phyloP scores from a whole-genome alignment of 1,140 invertebrate species.

The Ylistrum balloti region DNA sequence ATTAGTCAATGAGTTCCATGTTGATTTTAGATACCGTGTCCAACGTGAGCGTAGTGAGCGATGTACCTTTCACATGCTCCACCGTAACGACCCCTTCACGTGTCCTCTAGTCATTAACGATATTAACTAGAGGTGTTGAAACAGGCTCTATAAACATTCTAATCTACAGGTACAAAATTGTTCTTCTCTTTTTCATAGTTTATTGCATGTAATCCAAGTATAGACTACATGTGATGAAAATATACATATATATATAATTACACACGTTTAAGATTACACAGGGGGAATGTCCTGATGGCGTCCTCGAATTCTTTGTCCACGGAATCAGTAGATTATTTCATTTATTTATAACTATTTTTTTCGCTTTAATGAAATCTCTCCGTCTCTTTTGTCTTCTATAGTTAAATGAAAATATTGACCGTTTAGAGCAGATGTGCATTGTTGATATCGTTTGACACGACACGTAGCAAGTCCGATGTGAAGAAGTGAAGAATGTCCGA shows the following conservation, averaged over 20 bases:
- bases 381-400: too few species aligned
- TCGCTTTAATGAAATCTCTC: too few species aligned
- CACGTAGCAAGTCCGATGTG: neutral
- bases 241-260: too few species aligned
- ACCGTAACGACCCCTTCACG: neutral
- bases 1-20: slow-evolving; percentile 3
- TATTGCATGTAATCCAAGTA: neutral
- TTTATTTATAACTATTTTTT: too few species aligned
- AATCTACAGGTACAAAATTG: neutral
- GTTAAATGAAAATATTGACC: too few species aligned
- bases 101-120: neutral
- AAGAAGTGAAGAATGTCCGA: neutral
- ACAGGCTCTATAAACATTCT: too few species aligned
- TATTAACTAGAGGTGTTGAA: neutral
- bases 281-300: too few species aligned
- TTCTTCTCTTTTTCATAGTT: neutral
- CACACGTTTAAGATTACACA: too few species aligned
- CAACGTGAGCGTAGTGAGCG: neutral
- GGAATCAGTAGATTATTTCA: too few species aligned
- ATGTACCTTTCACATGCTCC: neutral
- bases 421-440: too few species aligned
- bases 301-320: too few species aligned
- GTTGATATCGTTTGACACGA: neutral
- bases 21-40: neutral
- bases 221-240: too few species aligned